These are phyloP conservation scores for Epizoanthus stellaris DNA, from an alignment of 92 coral and sea anemone genomes.

Conservation along the genomic window DNA sequence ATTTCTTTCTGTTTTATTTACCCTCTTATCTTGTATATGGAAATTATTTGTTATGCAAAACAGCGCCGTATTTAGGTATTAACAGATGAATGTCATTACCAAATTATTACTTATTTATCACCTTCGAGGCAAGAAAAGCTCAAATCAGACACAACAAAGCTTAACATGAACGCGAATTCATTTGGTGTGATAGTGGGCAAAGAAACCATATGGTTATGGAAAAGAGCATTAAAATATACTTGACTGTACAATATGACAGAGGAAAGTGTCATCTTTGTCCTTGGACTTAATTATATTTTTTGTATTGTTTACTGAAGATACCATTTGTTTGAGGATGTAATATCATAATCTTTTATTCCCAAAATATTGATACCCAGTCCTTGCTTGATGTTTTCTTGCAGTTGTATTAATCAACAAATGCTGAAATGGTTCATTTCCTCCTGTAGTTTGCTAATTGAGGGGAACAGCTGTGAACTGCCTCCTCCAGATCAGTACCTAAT, in stretches of 20 bases:
- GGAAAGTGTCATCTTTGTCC: background rate
- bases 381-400: no score
- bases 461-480: no score
- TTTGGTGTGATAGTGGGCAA: background rate
- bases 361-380: no score
- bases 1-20: slow-evolving; percentile 1
- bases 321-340: background rate
- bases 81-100: background rate
- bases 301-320: slow-evolving; percentile 1
- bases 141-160: slow-evolving; percentile 6
- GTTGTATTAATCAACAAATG: no score
- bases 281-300: slow-evolving; percentile 1
- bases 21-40: background rate
- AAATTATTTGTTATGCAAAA: slow-evolving; percentile 40
- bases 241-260: background rate
- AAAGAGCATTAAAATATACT: background rate
- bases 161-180: background rate
- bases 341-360: no score
- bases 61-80: background rate
- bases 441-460: no score
- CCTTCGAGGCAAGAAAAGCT: background rate
- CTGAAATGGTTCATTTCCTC: no score
- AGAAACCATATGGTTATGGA: no score
- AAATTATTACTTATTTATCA: slow-evolving; percentile 7
- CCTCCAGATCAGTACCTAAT: no score